These are phyloP conservation scores for Tapirus indicus DNA, from an alignment of 2,797 vertebrate species.

Conservation along the genomic window DNA sequence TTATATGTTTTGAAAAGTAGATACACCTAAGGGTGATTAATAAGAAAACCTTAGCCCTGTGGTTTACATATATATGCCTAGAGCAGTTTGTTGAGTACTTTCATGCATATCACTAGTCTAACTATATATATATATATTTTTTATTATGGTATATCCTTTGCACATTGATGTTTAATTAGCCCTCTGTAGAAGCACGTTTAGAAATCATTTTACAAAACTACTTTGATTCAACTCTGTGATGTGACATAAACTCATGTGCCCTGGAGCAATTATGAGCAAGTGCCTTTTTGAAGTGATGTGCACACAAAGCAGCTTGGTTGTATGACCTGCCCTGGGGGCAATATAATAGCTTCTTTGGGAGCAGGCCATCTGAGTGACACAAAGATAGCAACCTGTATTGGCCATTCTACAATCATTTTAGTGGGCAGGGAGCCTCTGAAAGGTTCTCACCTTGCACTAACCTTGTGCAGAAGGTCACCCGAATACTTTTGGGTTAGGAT, in stretches of 20 bases:
- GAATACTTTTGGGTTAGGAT: neutral
- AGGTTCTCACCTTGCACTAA: neutral
- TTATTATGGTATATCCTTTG: neutral
- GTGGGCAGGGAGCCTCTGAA: neutral
- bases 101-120: neutral
- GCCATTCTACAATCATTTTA: neutral
- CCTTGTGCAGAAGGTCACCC: neutral
- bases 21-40: neutral
- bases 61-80: neutral
- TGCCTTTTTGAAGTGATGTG: slow-evolving; percentile 57
- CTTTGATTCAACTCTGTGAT: slow-evolving; percentile 10
- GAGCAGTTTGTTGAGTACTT: neutral
- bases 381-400: neutral
- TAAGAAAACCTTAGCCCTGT: neutral
- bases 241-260: neutral
- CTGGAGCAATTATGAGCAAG: slow-evolving; percentile 12
- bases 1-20: neutral
- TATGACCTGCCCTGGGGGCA: neutral
- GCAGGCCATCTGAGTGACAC: neutral
- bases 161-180: slow-evolving; percentile 33
- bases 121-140: neutral
- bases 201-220: neutral
- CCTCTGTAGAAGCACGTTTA: neutral
- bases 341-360: neutral
- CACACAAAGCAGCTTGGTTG: neutral